Evolutionary conservation across 1,140 invertebrate species (phyloP).

Genomic region (Brachionus koreanus): DNA sequence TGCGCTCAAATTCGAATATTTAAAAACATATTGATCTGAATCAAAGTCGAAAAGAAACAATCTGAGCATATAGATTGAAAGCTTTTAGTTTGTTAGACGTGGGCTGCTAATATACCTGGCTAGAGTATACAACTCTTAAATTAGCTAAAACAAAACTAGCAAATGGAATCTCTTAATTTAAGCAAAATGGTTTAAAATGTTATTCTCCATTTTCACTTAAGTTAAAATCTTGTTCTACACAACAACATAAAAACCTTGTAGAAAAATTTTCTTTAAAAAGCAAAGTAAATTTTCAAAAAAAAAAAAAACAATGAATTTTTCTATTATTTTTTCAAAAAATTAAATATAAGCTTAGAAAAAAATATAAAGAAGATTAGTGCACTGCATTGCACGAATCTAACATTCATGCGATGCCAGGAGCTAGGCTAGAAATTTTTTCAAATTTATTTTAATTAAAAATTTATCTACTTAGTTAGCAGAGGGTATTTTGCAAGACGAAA

Average conservation of each 20-base stretch:
- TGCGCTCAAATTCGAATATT: neutral
- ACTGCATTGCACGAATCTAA: no score
- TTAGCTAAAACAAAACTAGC: neutral
- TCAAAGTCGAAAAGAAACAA: neutral
- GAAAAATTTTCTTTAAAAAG: neutral
- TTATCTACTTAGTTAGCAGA: neutral
- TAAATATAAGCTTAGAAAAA: neutral
- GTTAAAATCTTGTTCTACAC: neutral
- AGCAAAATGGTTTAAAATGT: neutral
- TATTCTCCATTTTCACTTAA: neutral
- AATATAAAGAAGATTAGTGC: neutral
- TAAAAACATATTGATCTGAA: neutral
- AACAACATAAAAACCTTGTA: neutral
- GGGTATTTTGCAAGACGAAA: neutral
- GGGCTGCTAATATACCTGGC: neutral
- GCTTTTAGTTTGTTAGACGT: neutral
- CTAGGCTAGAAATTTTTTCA: no score
- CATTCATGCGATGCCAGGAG: no score
- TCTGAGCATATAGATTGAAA: neutral
- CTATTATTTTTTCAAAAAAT: no score
- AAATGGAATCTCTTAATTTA: neutral
- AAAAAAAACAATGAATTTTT: no score
- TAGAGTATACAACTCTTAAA: neutral
- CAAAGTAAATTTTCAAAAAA: neutral
- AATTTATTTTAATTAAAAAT: neutral